Evolutionary conservation across 1,140 invertebrate genomes (phyloP), one percentile per base, ranked within the genome.

Genomic region (Eubasilissa regina): DNA sequence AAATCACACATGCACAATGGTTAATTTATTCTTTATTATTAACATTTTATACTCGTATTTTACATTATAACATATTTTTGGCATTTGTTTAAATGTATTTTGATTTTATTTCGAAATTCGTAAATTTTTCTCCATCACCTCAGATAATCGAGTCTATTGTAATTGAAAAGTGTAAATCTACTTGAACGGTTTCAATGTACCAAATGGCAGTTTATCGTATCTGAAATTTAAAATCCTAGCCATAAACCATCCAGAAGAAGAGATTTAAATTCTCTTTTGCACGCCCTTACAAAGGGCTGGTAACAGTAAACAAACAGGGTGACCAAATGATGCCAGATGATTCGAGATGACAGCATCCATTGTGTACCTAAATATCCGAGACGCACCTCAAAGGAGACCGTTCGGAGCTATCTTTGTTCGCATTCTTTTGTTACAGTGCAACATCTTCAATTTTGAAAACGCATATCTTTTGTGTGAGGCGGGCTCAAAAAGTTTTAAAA

Each of bases 291-390:
- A 48, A 70, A n/a, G 66, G 15, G 66, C 66, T 47, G 66, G 66
- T 70, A 70, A 70, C 66, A 70, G 66, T 70, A 70, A 70, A 70
- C 66, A 70, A 70, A 70, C 66, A 70, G 6, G 66, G 73, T 58
- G 53, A 73, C 75, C 75, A 70, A 78, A 81, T 75, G 72, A 60
- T 56, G 75, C 80, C 58, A 78, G 77, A 78, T 81, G 76, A 81
- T 81, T 70, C 75, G 75, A 81, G 75, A 78, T 78, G 80, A 81
- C 80, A 81, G 76, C 76, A 12, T 43, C 55, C 80, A 81, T 81
- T 81, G 76, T 81, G 58, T 47, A 48, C 48, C 17, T 74, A 75
- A 81, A 81, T 74, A 78, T 62, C 75, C 35, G 76, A 47, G 77
- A 58, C 56, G 35, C 44, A 53, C 44, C 76, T 48, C 70, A 75